Base-by-base conservation (phyloP, 2,888 invertebrate genomes). In the Bimastos eiseni region DNA sequence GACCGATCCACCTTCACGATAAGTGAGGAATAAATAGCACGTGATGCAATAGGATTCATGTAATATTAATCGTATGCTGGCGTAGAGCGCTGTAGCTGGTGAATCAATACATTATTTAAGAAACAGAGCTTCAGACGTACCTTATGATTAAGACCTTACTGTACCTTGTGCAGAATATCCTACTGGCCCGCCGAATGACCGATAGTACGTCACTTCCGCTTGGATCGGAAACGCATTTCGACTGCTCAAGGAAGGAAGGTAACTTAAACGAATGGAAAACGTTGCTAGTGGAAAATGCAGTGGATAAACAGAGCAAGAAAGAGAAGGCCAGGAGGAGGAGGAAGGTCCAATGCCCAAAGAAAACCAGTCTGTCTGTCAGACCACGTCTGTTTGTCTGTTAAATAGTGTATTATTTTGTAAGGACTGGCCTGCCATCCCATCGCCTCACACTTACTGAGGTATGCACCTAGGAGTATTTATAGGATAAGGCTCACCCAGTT, bases 221-320 rank as follows among this genome's bases (percentile, higher is more conserved):
- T 70, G 70, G n/a, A n/a, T 70, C 70, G 70, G 70, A 70, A 70
- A 70, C 70, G 70, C n/a, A 49, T n/a, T 70, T 70, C 70, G 70
- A 0, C n/a, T 70, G 30, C 30, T 5, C 24, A 21, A 49, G 49
- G 21, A 24, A 70, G n/a, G 8, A 1, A 17, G 70, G 8, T 11
- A n/a, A 70, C 30, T 6, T 3, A 8, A n/a, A n/a, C 30, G 70
- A 55, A 55, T 3, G 24, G 6, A 55, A 55, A 55, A 55, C 55
- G 24, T 55, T 30, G 30, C 13, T 55, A 30, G 8, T 70, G 70
- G 15, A 70, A 70, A 70, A 70, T 6, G 17, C n/a, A 70, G 70
- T n/a, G 70, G 1, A 30, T n/a, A n/a, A 3, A 19, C 15, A 44
- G 44, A 19, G 24, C 21, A 6, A 49, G 49, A 49, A 49, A 49